These are phyloP conservation scores for Drosophila acutilabella DNA, from an alignment of 2,888 invertebrate genomes.

Conservation along the genomic window DNA sequence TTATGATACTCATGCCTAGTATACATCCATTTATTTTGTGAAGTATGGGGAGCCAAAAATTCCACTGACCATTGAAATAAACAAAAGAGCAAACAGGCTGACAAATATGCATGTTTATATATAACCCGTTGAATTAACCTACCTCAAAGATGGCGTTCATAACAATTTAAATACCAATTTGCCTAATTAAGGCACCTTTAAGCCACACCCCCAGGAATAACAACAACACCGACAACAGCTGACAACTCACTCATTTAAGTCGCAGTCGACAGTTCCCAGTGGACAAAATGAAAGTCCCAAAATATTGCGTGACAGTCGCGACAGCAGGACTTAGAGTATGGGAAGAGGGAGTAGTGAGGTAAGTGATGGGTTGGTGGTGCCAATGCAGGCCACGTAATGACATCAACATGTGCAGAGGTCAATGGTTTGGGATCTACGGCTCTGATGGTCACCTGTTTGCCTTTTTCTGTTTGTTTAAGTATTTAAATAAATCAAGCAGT, in stretches of 20 bases:
- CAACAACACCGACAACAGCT: constrained; percentile 18
- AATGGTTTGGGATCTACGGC: constrained; percentile 33
- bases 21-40: background rate
- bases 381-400: constrained; percentile 59
- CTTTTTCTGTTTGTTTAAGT: constrained; percentile 10
- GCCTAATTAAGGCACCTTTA: constrained; percentile 70
- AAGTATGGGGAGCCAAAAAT: constrained; percentile 3
- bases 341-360: background rate
- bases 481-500: constrained; percentile 26
- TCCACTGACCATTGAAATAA: constrained; percentile 20
- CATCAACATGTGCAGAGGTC: constrained; percentile 65
- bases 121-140: constrained; percentile 44
- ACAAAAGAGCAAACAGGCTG: constrained; percentile 28
- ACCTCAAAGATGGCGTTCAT: constrained; percentile 43
- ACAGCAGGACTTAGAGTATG: constrained; percentile 1
- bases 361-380: background rate
- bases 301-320: constrained; percentile 73
- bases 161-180: constrained; percentile 74
- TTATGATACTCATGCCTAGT: background rate
- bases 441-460: constrained; percentile 23
- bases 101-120: constrained; percentile 17
- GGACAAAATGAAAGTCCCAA: constrained; percentile 45
- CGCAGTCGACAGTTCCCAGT: constrained; percentile 19
- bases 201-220: constrained; percentile 50
- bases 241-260: constrained; percentile 60